A percentile compares a stretch with the other conserved stretches of the same genome.
Conservation (phyloP, 2,888 invertebrate species). For the Meliscaeva auricollis region DNA sequence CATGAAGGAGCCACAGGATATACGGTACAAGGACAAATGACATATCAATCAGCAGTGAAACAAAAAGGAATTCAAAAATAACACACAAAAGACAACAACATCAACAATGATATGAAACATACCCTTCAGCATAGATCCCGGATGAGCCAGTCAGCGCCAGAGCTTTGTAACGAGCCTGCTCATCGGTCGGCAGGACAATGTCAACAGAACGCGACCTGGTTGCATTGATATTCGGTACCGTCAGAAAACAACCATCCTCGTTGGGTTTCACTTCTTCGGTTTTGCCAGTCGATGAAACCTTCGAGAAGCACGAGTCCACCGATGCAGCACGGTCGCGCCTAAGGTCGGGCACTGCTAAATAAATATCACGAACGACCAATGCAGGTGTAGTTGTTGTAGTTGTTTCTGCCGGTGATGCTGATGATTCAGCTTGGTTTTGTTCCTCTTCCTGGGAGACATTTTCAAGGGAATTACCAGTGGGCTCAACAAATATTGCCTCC, state of each 20-base stretch:
- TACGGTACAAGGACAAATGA: slow-evolving; percentile 20
- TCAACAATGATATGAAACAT: slow-evolving; percentile 77
- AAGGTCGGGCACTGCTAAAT: slow-evolving; percentile 92
- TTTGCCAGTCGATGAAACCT: slow-evolving; percentile 89
- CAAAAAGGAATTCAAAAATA: slow-evolving; percentile 30
- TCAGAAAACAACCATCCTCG: slow-evolving; percentile 85
- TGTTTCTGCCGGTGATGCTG: slow-evolving; percentile 77
- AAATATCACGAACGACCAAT: slow-evolving; percentile 88
- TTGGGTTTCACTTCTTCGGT: slow-evolving; percentile 89
- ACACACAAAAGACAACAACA: slow-evolving; percentile 55
- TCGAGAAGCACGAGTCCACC: slow-evolving; percentile 94
- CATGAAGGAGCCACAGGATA: slow-evolving; percentile 28
- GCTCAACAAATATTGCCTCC: slow-evolving; percentile 92
- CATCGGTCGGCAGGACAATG: slow-evolving; percentile 93
- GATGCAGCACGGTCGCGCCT: slow-evolving; percentile 94
- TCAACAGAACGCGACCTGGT: slow-evolving; percentile 93
- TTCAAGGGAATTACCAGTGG: slow-evolving; percentile 89
- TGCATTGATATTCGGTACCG: slow-evolving; percentile 89
- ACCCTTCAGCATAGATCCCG: slow-evolving; percentile 80
- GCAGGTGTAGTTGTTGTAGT: slow-evolving; percentile 77
- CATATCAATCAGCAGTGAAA: slow-evolving; percentile 65
- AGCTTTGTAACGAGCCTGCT: slow-evolving; percentile 94
- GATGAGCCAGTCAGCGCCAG: slow-evolving; percentile 88
- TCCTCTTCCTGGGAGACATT: slow-evolving; percentile 86
- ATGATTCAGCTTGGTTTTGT: slow-evolving; percentile 71